A percentile compares a stretch with the other conserved stretches of the same genome.
phyloP scores from a whole-genome alignment of 1,140 invertebrate species.

The Tetramorium alpestre region DNA sequence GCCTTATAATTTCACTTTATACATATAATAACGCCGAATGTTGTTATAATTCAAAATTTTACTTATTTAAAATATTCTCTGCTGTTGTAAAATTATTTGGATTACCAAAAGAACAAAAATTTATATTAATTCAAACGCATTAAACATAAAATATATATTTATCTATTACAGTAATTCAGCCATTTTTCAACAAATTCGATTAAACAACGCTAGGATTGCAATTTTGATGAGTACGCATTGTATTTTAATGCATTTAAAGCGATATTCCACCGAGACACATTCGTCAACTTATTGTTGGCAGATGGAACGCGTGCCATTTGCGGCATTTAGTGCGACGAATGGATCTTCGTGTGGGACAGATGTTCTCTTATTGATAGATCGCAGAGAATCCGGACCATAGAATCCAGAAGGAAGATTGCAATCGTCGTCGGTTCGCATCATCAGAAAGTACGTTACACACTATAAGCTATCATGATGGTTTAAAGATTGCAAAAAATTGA shows the following conservation, averaged over 20 bases:
- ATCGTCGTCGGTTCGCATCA: background rate
- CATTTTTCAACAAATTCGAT: background rate
- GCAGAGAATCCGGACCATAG: conserved; percentile 16
- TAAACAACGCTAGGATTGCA: background rate
- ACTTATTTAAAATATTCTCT: background rate
- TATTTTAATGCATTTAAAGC: background rate
- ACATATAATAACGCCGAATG: background rate
- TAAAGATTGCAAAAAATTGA: background rate
- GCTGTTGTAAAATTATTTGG: background rate
- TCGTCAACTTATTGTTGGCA: conserved; percentile 65
- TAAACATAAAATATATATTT: background rate
- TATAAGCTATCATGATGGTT: background rate
- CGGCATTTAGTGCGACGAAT: conserved; percentile 65
- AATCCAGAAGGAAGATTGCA: background rate
- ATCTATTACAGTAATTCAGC: background rate
- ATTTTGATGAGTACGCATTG: background rate
- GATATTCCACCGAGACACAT: conserved; percentile 42
- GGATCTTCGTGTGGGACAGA: conserved; percentile 53
- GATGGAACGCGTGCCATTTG: conserved; percentile 65
- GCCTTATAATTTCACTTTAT: background rate
- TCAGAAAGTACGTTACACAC: conserved; percentile 16
- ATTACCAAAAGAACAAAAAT: background rate
- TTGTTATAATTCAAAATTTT: background rate
- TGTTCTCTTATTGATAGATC: conserved; percentile 47
- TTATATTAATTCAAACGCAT: background rate